A percentile compares a stretch with the other conserved stretches of the same genome.
These are phyloP conservation scores for Channa argus DNA, from an alignment of 2,113 vertebrate genomes.

Conservation along the genomic window DNA sequence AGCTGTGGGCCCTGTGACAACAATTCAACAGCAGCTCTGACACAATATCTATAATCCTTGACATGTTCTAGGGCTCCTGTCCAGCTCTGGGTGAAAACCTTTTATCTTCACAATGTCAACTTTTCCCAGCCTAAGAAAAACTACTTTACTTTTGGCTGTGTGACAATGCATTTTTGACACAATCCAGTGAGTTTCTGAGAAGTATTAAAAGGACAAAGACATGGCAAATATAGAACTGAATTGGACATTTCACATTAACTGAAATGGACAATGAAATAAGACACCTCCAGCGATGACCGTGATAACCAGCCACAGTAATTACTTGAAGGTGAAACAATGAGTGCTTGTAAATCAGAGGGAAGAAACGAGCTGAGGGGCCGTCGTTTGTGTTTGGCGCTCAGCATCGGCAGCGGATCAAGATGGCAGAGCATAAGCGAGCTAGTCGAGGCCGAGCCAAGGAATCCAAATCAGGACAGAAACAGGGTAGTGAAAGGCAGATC, in stretches of 20 bases:
- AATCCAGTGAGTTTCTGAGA: conserved; percentile 28
- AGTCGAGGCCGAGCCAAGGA: conserved; percentile 62
- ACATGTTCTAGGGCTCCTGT: conserved; percentile 37
- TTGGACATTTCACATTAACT: conserved; percentile 5
- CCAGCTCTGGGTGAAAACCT: conserved; percentile 43
- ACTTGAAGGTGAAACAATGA: conserved; percentile 43
- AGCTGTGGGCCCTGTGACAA: conserved; percentile 34
- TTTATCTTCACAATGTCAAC: conserved; percentile 54
- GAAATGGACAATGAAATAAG: conserved; percentile 17
- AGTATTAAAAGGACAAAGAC: background rate
- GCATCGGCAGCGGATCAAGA: conserved; percentile 47
- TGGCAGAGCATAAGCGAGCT: conserved; percentile 46
- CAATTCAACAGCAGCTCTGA: conserved; percentile 44
- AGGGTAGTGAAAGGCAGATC: conserved; percentile 60
- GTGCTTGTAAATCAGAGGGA: conserved; percentile 9
- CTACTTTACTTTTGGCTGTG: conserved; percentile 35
- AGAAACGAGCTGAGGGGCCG: conserved; percentile 5
- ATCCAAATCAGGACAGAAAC: conserved; percentile 61
- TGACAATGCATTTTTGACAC: conserved; percentile 51
- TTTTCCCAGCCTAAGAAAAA: conserved; percentile 49
- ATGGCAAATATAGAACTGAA: background rate
- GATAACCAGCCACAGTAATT: conserved; percentile 10
- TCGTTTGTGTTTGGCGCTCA: conserved; percentile 52
- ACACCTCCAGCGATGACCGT: background rate
- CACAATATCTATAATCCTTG: conserved; percentile 57